Percentiles rank a stretch among this genome's conserved stretches.
These are phyloP conservation scores for Pelodiscus sinensis DNA, from an alignment of 2,113 vertebrate species.

Conservation along the genomic window DNA sequence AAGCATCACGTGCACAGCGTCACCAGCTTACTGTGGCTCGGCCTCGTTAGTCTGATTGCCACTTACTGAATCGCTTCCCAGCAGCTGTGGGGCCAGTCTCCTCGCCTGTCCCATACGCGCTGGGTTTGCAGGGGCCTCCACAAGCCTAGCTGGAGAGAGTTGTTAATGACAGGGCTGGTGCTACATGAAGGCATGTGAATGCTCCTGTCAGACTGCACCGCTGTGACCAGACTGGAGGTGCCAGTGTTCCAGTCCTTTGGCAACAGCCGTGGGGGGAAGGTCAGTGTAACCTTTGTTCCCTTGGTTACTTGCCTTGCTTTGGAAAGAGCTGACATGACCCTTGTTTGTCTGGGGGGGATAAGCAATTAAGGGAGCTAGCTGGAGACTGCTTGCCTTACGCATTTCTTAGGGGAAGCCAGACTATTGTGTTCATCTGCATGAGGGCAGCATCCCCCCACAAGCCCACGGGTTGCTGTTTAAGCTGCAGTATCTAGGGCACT, in stretches of 20 bases:
- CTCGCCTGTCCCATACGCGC: rapidly evolving
- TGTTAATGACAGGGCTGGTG: rapidly evolving
- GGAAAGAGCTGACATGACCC: not conserved
- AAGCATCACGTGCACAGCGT: not conserved
- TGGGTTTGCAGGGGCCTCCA: not conserved
- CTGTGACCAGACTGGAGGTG: rapidly evolving
- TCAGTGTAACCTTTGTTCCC: not conserved
- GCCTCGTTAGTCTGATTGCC: not conserved
- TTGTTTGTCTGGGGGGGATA: rapidly evolving
- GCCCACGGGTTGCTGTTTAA: rapidly evolving
- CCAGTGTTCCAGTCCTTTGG: rapidly evolving
- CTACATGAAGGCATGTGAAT: not conserved
- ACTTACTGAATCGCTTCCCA: not conserved
- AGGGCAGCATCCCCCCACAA: not conserved
- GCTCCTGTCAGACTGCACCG: not conserved
- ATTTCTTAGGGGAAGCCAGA: rapidly evolving
- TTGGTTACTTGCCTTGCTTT: not conserved
- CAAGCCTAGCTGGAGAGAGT: not conserved
- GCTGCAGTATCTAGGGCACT: not conserved
- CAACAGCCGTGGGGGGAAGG: not conserved
- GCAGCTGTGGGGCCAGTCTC: not conserved
- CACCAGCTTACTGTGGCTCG: not conserved
- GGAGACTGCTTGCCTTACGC: rapidly evolving
- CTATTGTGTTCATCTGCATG: rapidly evolving
- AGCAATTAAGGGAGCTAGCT: not conserved